These are phyloP conservation scores for Manacus vitellinus DNA, from an alignment of 2,113 vertebrate genomes.

Conservation along the genomic window DNA sequence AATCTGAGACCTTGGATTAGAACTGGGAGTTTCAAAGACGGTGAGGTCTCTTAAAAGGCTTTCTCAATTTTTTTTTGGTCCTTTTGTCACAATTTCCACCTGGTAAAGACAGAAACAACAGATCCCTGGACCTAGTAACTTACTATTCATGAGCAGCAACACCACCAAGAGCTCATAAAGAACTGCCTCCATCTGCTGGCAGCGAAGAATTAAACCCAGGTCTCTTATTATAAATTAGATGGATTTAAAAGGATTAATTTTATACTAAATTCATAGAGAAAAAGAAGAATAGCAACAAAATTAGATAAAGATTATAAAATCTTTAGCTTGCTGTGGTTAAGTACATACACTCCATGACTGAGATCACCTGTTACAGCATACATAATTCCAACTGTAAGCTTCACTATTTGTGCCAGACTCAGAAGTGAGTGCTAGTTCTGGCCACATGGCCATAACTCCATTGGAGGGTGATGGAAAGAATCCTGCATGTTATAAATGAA, in stretches of 20 bases:
- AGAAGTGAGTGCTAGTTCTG: not conserved
- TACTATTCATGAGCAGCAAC: not conserved
- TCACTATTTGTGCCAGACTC: not conserved
- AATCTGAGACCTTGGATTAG: not conserved
- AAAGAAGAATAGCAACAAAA: not conserved
- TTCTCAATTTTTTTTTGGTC: not conserved
- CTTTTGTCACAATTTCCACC: not conserved
- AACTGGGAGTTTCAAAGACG: not conserved
- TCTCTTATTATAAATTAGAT: not conserved
- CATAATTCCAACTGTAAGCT: not conserved
- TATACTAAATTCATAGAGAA: not conserved
- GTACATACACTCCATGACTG: not conserved
- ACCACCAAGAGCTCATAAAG: not conserved
- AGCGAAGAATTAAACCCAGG: not conserved
- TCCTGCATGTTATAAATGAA: not conserved
- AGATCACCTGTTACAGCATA: not conserved
- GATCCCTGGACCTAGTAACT: not conserved
- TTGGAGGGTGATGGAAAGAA: not conserved
- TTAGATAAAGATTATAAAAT: not conserved
- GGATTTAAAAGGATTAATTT: not conserved
- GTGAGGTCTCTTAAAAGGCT: not conserved
- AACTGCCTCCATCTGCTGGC: conserved; percentile 7
- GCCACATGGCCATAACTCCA: not conserved
- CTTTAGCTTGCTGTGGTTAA: not conserved
- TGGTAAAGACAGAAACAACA: not conserved